Evolutionary conservation across 2,888 invertebrate species (phyloP).

Genomic region (Limnephilus marmoratus): DNA sequence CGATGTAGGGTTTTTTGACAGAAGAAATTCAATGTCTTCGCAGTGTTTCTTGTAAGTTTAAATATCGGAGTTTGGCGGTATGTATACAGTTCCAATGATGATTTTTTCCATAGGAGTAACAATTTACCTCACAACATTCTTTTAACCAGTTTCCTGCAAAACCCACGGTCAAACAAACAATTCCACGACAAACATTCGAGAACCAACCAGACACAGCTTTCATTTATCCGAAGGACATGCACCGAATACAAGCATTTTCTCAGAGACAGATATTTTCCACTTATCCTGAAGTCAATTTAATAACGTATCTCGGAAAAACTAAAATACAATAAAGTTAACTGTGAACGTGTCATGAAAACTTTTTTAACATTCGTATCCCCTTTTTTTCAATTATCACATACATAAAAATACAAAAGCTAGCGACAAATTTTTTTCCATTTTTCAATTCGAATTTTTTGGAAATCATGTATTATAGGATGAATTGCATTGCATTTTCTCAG

Average conservation of each 20-base stretch:
- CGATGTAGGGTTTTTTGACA: too few species aligned
- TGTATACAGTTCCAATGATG: too few species aligned
- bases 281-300: neutral
- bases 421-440: neutral
- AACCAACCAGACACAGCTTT: neutral
- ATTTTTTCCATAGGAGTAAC: too few species aligned
- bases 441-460: neutral
- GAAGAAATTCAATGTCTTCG: too few species aligned
- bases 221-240: neutral
- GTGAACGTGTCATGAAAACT: neutral
- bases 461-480: neutral
- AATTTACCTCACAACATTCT: neutral
- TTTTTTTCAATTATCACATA: neutral
- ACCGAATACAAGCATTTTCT: neutral
- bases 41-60: too few species aligned
- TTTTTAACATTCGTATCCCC: too few species aligned
- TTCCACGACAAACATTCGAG: neutral
- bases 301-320: neutral
- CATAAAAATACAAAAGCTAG: too few species aligned
- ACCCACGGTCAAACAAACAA: neutral
- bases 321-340: neutral
- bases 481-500: too few species aligned
- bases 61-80: too few species aligned
- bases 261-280: neutral
- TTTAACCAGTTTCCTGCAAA: neutral